phyloP scores from a whole-genome alignment of 1,140 invertebrate genomes.

The Radopholus similis region DNA sequence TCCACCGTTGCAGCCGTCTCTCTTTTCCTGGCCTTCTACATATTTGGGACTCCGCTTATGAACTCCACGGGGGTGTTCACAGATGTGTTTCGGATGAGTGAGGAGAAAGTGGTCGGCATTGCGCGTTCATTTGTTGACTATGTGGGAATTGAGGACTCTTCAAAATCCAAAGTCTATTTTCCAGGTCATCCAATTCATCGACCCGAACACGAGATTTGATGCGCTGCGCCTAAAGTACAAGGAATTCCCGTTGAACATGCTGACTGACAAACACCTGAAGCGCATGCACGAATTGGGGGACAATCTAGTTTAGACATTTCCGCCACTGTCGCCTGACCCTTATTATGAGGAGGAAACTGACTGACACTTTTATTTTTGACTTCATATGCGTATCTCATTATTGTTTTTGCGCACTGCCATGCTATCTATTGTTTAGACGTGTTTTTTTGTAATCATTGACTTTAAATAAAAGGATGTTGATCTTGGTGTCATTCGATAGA shows the following conservation, averaged over 20 bases:
- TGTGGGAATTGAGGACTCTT: neutral
- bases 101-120: neutral
- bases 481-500: too few species aligned
- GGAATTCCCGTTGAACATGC: neutral
- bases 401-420: too few species aligned
- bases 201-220: neutral
- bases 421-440: too few species aligned
- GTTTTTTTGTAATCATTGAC: too few species aligned
- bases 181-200: slow-evolving; percentile 18
- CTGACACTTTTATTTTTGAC: neutral
- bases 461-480: too few species aligned
- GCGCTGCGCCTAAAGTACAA: slow-evolving; percentile 26
- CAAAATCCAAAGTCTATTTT: neutral
- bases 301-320: neutral
- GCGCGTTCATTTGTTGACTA: slow-evolving; percentile 9
- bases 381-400: neutral
- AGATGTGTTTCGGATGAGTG: slow-evolving; percentile 13
- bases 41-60: slow-evolving; percentile 1
- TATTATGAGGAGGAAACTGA: neutral
- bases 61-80: neutral
- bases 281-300: slow-evolving; percentile 4
- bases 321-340: neutral
- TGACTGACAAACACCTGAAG: slow-evolving; percentile 2
- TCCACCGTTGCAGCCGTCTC: slow-evolving; percentile 22
- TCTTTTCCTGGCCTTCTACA: slow-evolving; percentile 1